Conservation (phyloP, 2,797 vertebrate species). For the Pteropus rufus region DNA sequence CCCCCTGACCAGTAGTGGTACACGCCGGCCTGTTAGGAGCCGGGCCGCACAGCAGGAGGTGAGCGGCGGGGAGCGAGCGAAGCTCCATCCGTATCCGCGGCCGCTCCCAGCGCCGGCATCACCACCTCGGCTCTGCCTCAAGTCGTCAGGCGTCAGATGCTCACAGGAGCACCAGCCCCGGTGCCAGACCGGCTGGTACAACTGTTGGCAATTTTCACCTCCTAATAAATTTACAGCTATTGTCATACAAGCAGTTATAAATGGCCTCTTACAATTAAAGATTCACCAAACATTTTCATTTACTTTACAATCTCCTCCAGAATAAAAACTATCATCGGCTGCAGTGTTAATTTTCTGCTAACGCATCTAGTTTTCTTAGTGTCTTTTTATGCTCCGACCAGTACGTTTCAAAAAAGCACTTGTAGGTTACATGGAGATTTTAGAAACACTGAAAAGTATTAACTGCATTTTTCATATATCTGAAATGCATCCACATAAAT, state of each 20-base stretch:
- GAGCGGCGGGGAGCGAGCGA: too few relatives aligned
- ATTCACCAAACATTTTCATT: background rate
- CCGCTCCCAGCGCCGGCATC: too few relatives aligned
- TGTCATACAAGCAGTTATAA: background rate
- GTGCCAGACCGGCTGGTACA: too few relatives aligned
- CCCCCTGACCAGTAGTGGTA: too few relatives aligned
- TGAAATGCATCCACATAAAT: conserved; percentile 43
- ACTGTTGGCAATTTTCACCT: background rate
- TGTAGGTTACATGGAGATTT: conserved; percentile 47
- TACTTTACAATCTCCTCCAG: background rate
- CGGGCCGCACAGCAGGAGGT: too few relatives aligned
- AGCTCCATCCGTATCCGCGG: too few relatives aligned
- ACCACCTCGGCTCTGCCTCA: too few relatives aligned
- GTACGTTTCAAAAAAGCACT: conserved; percentile 57
- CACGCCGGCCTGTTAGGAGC: too few relatives aligned
- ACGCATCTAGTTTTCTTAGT: background rate
- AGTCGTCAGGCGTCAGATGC: too few relatives aligned
- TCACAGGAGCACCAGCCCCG: too few relatives aligned
- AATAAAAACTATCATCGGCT: conserved; percentile 64
- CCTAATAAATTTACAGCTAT: background rate
- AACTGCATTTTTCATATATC: conserved; percentile 47
- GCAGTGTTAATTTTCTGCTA: conserved; percentile 48
- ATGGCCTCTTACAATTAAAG: background rate
- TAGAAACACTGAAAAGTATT: conserved; percentile 35
- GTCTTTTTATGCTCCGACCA: conserved; percentile 31